A percentile compares a stretch with the other conserved stretches of the same genome.
phyloP scores from a whole-genome alignment of 2,797 vertebrate genomes.

The Mastacembelus armatus region DNA sequence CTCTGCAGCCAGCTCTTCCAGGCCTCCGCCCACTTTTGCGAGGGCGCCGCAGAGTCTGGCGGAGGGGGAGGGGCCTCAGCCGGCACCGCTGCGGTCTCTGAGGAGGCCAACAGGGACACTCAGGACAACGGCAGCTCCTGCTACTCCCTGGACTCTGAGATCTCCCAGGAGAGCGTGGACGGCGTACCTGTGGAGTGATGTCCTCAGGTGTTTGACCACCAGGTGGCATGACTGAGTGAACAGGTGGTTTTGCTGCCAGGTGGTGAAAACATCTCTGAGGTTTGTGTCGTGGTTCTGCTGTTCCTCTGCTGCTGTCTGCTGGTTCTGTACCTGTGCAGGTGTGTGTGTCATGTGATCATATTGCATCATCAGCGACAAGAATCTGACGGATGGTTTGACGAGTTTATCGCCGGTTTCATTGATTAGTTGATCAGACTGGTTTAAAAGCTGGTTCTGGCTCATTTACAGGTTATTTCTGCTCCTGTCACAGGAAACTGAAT shows the following conservation, averaged over 20 bases:
- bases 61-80: conserved; percentile 50
- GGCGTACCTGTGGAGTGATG: conserved; percentile 87
- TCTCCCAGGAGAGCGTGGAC: conserved; percentile 90
- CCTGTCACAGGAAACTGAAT: too few relatives aligned
- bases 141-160: conserved; percentile 89
- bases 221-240: background rate
- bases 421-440: too few relatives aligned
- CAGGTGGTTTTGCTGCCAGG: too few relatives aligned
- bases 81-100: conserved; percentile 66
- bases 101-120: conserved; percentile 81
- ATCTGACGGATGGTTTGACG: too few relatives aligned
- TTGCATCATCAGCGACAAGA: too few relatives aligned
- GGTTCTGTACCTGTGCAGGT: conserved; percentile 53
- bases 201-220: background rate
- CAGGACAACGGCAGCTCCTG: conserved; percentile 91
- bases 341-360: conserved; percentile 42
- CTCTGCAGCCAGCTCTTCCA: conserved; percentile 86
- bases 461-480: too few relatives aligned
- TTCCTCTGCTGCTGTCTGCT: conserved; percentile 27
- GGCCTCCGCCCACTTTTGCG: conserved; percentile 81
- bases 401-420: too few relatives aligned
- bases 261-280: background rate
- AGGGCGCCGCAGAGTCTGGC: conserved; percentile 70
- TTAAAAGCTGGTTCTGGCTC: too few relatives aligned
- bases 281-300: conserved; percentile 28